Base-by-base conservation (phyloP, 2,888 invertebrate species). In the Ptychoptera contaminata region DNA sequence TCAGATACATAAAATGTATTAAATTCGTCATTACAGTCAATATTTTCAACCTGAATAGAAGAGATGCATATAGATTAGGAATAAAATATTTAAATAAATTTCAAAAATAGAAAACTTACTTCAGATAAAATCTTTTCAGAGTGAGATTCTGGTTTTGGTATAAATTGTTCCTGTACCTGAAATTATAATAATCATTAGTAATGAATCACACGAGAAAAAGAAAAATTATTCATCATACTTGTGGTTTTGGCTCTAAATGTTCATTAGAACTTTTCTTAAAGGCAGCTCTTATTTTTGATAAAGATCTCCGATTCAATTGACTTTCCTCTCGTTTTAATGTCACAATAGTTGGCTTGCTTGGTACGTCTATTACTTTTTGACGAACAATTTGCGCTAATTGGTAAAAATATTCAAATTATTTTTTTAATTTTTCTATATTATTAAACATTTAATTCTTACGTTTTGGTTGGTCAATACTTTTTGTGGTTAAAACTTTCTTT, bases 1-100 rank as follows among this genome's bases (percentile, higher is more conserved):
- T 82, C 79, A 12, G 83, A 76, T 58, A 88, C 82, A 53, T 90
- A 71, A 52, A 83, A 70, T 3, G 86, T 82, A 62, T 86, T 87
- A 38, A 75, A 71, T 36, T 67, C 70, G 57, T 87, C 84, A 40
- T 74, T 74, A 12, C 71, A 72, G 57, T 91, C 91, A 59, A 90
- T 84, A 54, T 86, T 78, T 54, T 78, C 77, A 49, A 79, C 69
- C 45, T 56, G 46, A 29, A 60, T 49, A n/a, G n/a, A n/a, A n/a
- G n/a, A n/a, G n/a, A n/a, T n/a, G n/a, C n/a, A 23, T 23, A 23
- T 23, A 23, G 7, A n/a, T n/a, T n/a, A 43, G 15, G 11, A 30
- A 31, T 23, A 35, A 29, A 8, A 32, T 12, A 32, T 11, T 12
- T 8, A 37, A 16, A 40, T 30, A 2, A 30, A 11, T n/a, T n/a